Evolutionary conservation across 2,113 vertebrate species (phyloP), one percentile per base, ranked within the genome.

Genomic region (Petromus typicus): DNA sequence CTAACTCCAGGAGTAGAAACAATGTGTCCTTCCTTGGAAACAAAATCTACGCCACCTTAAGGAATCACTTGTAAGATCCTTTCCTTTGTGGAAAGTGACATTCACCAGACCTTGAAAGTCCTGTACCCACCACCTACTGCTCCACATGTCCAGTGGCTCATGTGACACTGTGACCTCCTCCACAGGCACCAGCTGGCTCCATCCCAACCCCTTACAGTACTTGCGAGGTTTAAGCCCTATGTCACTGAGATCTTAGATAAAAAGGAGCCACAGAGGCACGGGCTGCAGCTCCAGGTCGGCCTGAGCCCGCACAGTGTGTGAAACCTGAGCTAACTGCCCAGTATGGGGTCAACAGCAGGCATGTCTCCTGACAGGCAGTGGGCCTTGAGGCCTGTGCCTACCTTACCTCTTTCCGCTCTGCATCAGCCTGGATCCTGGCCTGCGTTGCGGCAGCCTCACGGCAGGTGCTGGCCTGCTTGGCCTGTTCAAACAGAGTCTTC

Each of bases 401-500:
- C 22, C n/a, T 79, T 89, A 99, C 99, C 98, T 99, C 99, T 96
- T 99, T 99, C 84, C 99, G 98, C 94, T 98, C 98, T 1, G 97
- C 96, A 0, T 98, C 98, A 0, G 98, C 98, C 67, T 98, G 98
- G 2, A 96, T 97, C 93, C 99, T 99, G 37, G 98, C 98, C 63
- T 98, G 98, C 0, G 97, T 98, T 32, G 94, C 96, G 0, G 98
- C 98, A 0, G 96, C 97, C 93, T 99, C 98, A 0, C 98, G 97
- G 97, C 98, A 98, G 86, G 98, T 98, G 97, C 98, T 99, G 97
- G 99, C 98, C 94, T 99, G 99, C 81, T 99, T 99, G 94, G 99
- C 99, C 96, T 99, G 99, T 56, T 99, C 99, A 0, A 99, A 99
- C 63, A 99, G 97, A 0, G 97, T 98, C 98, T 99, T 99, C 94